Evolutionary conservation across 2,113 vertebrate genomes (phyloP).

Genomic region (Nothobranchius furzeri): DNA sequence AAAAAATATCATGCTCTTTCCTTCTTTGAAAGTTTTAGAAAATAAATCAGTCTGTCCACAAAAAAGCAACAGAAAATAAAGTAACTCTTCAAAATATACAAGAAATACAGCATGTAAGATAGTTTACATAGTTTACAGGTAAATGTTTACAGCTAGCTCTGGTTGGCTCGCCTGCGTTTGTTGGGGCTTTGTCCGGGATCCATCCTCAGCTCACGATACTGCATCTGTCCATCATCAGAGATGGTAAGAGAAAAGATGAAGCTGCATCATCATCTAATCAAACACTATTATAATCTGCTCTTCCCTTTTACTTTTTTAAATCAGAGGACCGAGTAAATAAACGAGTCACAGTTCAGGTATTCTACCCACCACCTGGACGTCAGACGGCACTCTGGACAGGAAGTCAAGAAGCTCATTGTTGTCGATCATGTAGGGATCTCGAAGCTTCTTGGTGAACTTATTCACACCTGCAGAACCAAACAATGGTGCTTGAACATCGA

Average conservation of each 20-base stretch:
- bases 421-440: constrained; percentile 89
- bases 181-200: constrained; percentile 87
- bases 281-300: neutral
- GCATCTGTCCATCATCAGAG: constrained; percentile 83
- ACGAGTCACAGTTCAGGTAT: neutral
- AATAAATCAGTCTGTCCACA: constrained; percentile 38
- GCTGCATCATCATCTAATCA: neutral
- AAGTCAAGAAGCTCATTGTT: constrained; percentile 97
- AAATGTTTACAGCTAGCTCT: constrained; percentile 66
- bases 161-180: constrained; percentile 86
- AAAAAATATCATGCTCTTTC: constrained; percentile 21
- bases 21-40: constrained; percentile 46
- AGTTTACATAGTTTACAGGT: constrained; percentile 58
- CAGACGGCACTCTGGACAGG: constrained; percentile 93
- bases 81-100: constrained; percentile 22
- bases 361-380: constrained; percentile 90
- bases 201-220: constrained; percentile 88
- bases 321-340: too few relatives aligned
- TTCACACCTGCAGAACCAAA: constrained; percentile 83
- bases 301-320: too few relatives aligned
- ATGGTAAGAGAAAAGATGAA: neutral
- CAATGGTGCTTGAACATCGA: too few relatives aligned
- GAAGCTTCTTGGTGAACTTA: constrained; percentile 97
- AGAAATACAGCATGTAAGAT: constrained; percentile 6
- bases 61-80: constrained; percentile 26